Evolutionary conservation across 2,797 vertebrate species (phyloP).

Genomic region (Oreonectes daqikongensis): DNA sequence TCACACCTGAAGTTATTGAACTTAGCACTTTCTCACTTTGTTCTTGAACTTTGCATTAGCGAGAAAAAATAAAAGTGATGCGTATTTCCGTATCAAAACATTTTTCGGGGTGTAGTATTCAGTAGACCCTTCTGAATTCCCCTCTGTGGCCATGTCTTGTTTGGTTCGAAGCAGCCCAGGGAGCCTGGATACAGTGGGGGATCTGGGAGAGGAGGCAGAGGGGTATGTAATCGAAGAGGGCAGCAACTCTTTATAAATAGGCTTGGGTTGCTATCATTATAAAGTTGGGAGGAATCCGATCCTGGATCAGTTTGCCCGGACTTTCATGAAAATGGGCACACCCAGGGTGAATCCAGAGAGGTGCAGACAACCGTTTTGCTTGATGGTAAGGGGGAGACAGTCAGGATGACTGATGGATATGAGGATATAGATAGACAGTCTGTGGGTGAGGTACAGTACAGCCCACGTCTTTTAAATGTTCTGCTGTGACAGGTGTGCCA

Average conservation of each 20-base stretch:
- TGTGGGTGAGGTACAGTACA: constrained; percentile 40
- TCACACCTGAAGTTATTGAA: not conserved
- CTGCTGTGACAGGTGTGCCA: constrained; percentile 15
- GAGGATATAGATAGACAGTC: constrained; percentile 58
- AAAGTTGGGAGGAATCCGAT: constrained; percentile 38
- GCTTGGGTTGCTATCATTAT: constrained; percentile 51
- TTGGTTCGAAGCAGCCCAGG: constrained; percentile 37
- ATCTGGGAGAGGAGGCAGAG: constrained; percentile 45
- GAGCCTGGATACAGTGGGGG: constrained; percentile 44
- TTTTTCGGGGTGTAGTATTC: constrained; percentile 33
- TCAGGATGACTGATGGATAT: constrained; percentile 54
- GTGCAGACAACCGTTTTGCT: constrained; percentile 56
- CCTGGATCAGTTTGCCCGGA: constrained; percentile 41
- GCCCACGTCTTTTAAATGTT: constrained; percentile 18
- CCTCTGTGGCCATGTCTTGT: constrained; percentile 48
- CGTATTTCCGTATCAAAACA: constrained; percentile 20
- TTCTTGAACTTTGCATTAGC: not conserved
- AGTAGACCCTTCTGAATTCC: constrained; percentile 35
- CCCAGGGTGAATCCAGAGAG: constrained; percentile 67
- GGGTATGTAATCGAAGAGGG: constrained; percentile 62
- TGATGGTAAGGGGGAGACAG: constrained; percentile 54
- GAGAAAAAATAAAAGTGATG: constrained; percentile 9
- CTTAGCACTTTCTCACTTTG: not conserved
- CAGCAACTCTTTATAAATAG: constrained; percentile 68
- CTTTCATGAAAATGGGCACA: constrained; percentile 47